Evolutionary conservation across 1,140 invertebrate species (phyloP).

Genomic region (Arion vulgaris): DNA sequence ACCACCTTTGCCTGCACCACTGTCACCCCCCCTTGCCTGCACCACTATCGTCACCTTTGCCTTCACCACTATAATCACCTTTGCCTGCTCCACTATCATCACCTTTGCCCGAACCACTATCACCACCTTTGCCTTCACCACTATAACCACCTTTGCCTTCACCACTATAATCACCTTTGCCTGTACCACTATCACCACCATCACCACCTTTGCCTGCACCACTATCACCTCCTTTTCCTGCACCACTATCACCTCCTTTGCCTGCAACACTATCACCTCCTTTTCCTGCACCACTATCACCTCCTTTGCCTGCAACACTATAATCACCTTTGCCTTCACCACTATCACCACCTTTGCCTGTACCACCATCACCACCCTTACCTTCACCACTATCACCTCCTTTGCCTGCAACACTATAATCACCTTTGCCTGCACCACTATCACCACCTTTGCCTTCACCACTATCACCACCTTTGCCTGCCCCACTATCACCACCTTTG

Average conservation of each 20-base stretch:
- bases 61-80: background rate
- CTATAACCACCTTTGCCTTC: background rate
- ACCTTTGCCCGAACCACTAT: background rate
- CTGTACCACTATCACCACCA: background rate
- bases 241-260: background rate
- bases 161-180: background rate
- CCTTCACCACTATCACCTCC: background rate
- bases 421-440: background rate
- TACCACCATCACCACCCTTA: background rate
- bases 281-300: background rate
- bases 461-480: background rate
- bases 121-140: background rate
- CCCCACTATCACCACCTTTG: background rate
- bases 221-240: background rate
- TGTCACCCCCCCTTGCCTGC: background rate
- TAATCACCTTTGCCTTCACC: background rate
- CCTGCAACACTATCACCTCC: background rate
- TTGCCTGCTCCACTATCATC: background rate
- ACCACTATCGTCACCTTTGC: background rate
- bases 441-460: background rate
- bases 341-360: background rate
- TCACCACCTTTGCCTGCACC: background rate
- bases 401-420: background rate
- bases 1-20: background rate
- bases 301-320: background rate